These are phyloP conservation scores for Pantherophis guttatus DNA, from an alignment of 2,113 vertebrate genomes.

Conservation along the genomic window DNA sequence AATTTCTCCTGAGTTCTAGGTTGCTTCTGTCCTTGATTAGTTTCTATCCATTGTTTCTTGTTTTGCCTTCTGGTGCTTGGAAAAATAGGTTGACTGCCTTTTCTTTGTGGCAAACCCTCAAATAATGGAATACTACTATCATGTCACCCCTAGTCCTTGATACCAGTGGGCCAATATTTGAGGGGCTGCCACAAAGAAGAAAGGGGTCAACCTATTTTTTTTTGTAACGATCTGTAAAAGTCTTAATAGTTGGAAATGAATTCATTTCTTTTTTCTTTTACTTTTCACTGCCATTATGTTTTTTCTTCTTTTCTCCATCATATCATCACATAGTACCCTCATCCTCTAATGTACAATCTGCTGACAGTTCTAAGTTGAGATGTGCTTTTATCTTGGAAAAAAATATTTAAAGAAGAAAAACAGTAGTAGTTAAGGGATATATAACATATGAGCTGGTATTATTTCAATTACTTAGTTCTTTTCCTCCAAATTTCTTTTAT, in stretches of 20 bases:
- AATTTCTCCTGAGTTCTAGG: neutral
- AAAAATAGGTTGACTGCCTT: neutral
- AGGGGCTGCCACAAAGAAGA: neutral
- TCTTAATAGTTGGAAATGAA: neutral
- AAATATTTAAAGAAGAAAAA: neutral
- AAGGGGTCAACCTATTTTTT: neutral
- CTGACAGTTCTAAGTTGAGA: neutral
- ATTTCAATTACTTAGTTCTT: neutral
- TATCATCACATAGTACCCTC: neutral
- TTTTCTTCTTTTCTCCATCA: neutral
- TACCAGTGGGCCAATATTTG: neutral
- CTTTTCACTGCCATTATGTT: neutral
- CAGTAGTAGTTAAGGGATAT: neutral
- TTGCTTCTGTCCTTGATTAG: neutral
- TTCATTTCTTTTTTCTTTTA: neutral
- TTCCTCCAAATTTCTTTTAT: neutral
- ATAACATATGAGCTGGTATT: neutral
- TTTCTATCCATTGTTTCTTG: neutral
- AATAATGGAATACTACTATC: neutral
- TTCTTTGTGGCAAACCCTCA: neutral
- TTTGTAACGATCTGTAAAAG: neutral
- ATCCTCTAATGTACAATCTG: neutral
- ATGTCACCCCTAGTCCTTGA: neutral
- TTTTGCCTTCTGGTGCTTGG: neutral
- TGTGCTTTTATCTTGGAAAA: neutral